Conservation (phyloP, 2,797 vertebrate genomes). For the Taenioides sp. region DNA sequence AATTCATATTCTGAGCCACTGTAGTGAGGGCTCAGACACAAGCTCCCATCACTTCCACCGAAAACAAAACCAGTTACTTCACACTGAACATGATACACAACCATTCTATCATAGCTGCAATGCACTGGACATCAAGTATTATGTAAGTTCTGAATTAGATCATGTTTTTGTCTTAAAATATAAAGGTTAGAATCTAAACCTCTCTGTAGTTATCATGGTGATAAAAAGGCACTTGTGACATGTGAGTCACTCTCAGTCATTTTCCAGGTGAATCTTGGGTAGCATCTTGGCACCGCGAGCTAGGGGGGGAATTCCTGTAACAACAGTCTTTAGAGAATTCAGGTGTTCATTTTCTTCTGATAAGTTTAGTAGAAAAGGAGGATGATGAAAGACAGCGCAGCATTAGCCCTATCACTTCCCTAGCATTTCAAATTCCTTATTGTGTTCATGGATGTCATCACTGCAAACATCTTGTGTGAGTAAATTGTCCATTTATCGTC, state of each 20-base stretch:
- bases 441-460: conserved; percentile 21
- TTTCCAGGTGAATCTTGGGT: conserved; percentile 20
- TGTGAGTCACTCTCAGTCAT: conserved; percentile 36
- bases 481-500: conserved; percentile 36
- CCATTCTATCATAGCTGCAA: not conserved
- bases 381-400: conserved; percentile 27
- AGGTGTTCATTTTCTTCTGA: conserved; percentile 43
- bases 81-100: not conserved
- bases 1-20: conserved; percentile 27
- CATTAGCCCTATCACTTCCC: conserved; percentile 10
- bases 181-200: not conserved
- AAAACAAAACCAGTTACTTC: conserved; percentile 38
- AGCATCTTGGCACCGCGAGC: conserved; percentile 45
- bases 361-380: conserved; percentile 40
- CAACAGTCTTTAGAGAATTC: conserved; percentile 46
- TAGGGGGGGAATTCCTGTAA: conserved; percentile 58
- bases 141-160: not conserved
- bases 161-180: not conserved
- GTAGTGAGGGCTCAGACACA: conserved; percentile 8
- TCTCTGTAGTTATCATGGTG: not conserved
- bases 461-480: conserved; percentile 15
- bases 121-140: not conserved
- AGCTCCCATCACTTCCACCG: not conserved
- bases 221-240: conserved; percentile 18
- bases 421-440: conserved; percentile 12